Base-by-base conservation (phyloP, 2,113 vertebrate genomes). In the Malurus alboscapulatus region DNA sequence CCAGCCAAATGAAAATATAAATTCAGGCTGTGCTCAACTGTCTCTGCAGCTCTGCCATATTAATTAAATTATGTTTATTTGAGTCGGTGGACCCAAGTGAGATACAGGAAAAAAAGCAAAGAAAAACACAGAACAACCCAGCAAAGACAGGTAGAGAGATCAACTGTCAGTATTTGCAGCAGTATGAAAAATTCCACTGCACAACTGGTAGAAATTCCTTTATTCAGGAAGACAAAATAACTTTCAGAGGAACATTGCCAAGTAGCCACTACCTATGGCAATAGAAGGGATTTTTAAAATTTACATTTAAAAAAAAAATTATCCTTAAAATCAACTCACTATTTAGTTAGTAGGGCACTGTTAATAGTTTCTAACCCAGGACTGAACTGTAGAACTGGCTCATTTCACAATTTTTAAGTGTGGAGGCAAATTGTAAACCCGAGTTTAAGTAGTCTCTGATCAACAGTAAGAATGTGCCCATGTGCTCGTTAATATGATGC, bases 1-100 rank as follows among this genome's bases (percentile, higher is more conserved):
- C 71, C 87, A 63, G 71, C 30, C 72, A 94, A 89, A 89, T 72
- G 38, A 87, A 91, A 93, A 89, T 63, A 83, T 62, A 91, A 83
- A 89, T 93, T 87, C 47, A 92, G 75, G 7, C 78, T 90, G 26
- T 81, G 26, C 40, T 87, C 34, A 84, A 45, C 44, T 14, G 17
- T 51, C n/a, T 84, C 68, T 78, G 40, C 54, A 89, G 53, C 12
- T 51, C 44, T 87, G 18, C 53, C 14, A 6, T 85, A 62, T 63
- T 87, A 94, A 94, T 87, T 91, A n/a, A 53, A 69, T 85, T n/a
- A 50, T 16, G 16, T 83, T 93, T 90, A 44, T 81, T 81, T 1
- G 0, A 62, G 32, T 26, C 0, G 0, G 32, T 34, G 34, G 44
- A 87, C 47, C 38, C 38, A 20, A 90, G 38, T 76, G 63, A 58